Conservation (phyloP, 2,797 vertebrate species). For the Labeo calbasu region DNA sequence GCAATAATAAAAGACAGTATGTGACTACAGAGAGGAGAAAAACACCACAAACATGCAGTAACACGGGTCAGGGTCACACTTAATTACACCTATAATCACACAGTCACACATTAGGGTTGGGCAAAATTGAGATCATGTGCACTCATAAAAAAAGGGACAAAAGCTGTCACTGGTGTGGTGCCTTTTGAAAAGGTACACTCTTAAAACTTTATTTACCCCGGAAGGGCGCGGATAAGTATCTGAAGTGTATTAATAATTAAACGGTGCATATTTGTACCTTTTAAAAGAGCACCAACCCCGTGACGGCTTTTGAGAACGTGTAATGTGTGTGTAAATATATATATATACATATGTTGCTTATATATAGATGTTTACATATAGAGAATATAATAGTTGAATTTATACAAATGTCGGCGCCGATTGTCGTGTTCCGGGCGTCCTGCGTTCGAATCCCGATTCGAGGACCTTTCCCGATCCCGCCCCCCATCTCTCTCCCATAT, state of each 20-base stretch:
- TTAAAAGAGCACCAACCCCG: not conserved
- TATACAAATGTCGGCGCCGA: too few species aligned
- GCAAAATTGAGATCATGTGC: not conserved
- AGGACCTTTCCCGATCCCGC: too few species aligned
- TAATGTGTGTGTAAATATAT: too few species aligned
- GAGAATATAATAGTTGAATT: too few species aligned
- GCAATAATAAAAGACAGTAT: not conserved
- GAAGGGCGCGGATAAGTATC: not conserved
- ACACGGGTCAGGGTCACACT: conserved; percentile 66
- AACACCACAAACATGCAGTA: conserved; percentile 63
- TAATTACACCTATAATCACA: conserved; percentile 44
- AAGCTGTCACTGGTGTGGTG: not conserved
- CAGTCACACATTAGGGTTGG: conserved; percentile 16
- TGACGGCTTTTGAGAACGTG: too few species aligned
- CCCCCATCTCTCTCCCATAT: too few species aligned
- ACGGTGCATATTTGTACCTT: not conserved
- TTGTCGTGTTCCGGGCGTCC: too few species aligned
- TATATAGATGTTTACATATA: too few species aligned
- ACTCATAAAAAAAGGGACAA: not conserved
- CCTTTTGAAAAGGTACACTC: not conserved
- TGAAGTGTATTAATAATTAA: not conserved
- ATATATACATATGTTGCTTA: too few species aligned
- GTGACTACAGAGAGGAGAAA: conserved; percentile 45
- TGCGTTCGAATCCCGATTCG: too few species aligned
- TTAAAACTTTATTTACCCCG: not conserved